Percentiles rank a stretch among this genome's conserved stretches.
These are phyloP conservation scores for Megalopta genalis DNA, from an alignment of 1,140 invertebrate genomes.

Conservation along the genomic window DNA sequence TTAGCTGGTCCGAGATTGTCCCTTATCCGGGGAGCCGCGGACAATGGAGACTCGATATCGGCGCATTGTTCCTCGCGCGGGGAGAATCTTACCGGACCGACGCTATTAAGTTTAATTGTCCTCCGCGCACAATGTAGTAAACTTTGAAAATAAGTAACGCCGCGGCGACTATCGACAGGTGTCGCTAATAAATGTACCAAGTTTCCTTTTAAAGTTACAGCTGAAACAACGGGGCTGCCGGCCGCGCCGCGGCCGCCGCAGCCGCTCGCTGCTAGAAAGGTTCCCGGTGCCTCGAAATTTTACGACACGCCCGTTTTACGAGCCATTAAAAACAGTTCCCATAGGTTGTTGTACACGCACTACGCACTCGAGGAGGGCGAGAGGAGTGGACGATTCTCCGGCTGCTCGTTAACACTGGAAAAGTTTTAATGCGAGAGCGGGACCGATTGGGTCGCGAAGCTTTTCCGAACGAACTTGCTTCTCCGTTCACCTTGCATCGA, in stretches of 20 bases:
- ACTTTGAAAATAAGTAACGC: slow-evolving; percentile 43
- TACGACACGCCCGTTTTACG: neutral
- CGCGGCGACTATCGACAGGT: slow-evolving; percentile 39
- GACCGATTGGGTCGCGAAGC: too few species aligned
- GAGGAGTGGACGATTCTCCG: too few species aligned
- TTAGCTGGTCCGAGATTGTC: slow-evolving; percentile 33
- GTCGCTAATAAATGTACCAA: slow-evolving; percentile 36
- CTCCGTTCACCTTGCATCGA: too few species aligned
- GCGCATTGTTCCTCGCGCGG: slow-evolving; percentile 23
- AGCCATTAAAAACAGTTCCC: neutral
- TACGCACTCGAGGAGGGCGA: too few species aligned
- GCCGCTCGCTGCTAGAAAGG: too few species aligned
- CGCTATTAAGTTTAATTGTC: slow-evolving; percentile 44
- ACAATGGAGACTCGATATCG: slow-evolving; percentile 40
- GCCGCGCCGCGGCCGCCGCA: too few species aligned
- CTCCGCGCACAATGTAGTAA: slow-evolving; percentile 28
- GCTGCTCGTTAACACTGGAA: too few species aligned
- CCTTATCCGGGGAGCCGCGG: neutral
- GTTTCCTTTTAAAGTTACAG: slow-evolving; percentile 5
- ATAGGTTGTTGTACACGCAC: neutral
- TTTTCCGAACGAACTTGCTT: too few species aligned
- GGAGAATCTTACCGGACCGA: neutral
- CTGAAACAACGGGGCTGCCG: neutral
- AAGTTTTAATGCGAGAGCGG: too few species aligned
- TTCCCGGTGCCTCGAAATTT: neutral